Base-by-base conservation (phyloP, 2,797 vertebrate genomes). In the Danio tinwini region DNA sequence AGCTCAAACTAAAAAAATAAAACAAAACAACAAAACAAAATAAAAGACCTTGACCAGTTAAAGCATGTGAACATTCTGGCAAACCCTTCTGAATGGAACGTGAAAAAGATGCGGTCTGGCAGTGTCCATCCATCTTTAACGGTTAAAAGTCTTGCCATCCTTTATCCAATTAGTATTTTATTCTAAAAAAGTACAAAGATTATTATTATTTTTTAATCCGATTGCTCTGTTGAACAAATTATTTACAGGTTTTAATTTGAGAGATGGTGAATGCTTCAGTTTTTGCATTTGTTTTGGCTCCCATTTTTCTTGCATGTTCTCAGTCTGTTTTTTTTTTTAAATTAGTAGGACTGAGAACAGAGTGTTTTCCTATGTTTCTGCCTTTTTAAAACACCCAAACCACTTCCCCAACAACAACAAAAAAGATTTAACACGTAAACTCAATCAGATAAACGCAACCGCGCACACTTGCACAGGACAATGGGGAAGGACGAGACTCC, bases 131-230 rank as follows among this genome's bases (percentile, higher is more conserved):
- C 56, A 71, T 81, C 53, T 65, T 68, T 65, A 74, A 52, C 77
- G 21, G 72, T 58, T 65, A 78, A 77, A 84, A 44, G 73, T 88
- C 88, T 87, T 81, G 80, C 84, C 88, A 81, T 68, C 56, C 82
- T 85, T 84, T 82, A 67, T 76, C 76, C 84, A 85, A 21, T 37
- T 83, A 71, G 86, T 88, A 86, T 89, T 87, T 82, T 76, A 82
- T 86, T 86, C 88, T 77, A 93, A 94, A 94, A 94, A 89, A 92
- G 92, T 86, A 93, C 93, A 94, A 90, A 86, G 85, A 29, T 29
- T n/a, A n/a, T n/a, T n/a, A 77, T 82, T 21, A 40, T 74, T 76
- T 87, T 86, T 47, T 44, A 40, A 11, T 8, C 5, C 78, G 74
- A 76, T 81, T 89, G 88, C 78, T 85, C 58, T 78, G 70, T 59